Evolutionary conservation across 2,113 vertebrate species (phyloP).

Genomic region (Cephalopholis sonnerati): DNA sequence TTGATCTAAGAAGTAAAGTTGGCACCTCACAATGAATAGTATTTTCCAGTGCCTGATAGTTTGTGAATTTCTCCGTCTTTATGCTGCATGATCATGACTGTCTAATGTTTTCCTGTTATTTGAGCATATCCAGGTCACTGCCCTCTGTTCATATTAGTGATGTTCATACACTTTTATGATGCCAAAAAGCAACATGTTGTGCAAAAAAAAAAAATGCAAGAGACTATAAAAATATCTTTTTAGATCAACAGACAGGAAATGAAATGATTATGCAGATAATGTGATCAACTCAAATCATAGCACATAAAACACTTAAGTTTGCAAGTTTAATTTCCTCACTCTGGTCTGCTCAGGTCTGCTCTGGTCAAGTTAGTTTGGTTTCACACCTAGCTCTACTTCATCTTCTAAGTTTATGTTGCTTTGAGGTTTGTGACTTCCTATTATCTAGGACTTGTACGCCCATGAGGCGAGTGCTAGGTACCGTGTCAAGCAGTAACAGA

Average conservation of each 20-base stretch:
- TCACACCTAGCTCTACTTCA: neutral
- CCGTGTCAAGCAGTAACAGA: neutral
- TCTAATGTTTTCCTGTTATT: neutral
- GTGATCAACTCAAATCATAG: neutral
- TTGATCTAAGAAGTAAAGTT: no score
- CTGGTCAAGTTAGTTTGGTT: neutral
- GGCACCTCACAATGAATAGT: no score
- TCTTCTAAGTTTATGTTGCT: constrained; percentile 19
- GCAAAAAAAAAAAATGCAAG: neutral
- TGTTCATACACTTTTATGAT: neutral
- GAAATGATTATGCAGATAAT: neutral
- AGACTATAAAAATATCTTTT: neutral
- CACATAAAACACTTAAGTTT: neutral
- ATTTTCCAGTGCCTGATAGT: no score
- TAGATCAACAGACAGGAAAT: neutral
- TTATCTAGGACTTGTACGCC: neutral
- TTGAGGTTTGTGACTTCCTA: constrained; percentile 63
- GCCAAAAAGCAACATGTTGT: neutral
- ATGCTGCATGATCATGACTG: neutral
- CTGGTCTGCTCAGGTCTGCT: no score
- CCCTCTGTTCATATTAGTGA: neutral
- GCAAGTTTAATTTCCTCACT: neutral
- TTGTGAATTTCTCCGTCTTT: no score
- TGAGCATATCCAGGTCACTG: neutral
- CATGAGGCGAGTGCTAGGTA: neutral